Evolutionary conservation across 2,113 vertebrate species (phyloP), one percentile per base, ranked within the genome.

Genomic region (Cinclus cinclus): DNA sequence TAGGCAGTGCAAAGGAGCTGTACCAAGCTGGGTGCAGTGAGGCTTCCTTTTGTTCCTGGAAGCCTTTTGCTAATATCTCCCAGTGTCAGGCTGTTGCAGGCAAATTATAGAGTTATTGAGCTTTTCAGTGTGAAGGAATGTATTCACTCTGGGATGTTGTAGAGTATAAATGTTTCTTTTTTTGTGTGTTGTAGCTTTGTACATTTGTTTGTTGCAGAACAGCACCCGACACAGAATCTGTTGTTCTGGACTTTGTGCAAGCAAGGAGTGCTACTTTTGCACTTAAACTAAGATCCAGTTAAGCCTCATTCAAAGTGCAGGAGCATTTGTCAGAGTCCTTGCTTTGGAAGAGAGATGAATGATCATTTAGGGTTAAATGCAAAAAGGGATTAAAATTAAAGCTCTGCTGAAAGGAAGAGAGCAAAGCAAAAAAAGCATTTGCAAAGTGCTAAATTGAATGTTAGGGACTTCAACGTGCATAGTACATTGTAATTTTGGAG

Each of bases 401-500:
- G 22, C 18, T 44, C 6, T 6, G 1, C 63, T 69, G 60, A 95
- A 84, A 67, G 68, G 33, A 81, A 44, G 21, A 67, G 7, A 62
- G 49, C 8, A 90, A 81, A 79, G 25, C 44, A 71, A 87, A 86
- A 35, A 50, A 65, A 53, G 35, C 31, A 41, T 20, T 58, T 41
- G n/a, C 44, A 30, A 83, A 89, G 10, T 39, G 28, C 71, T 42
- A 41, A 86, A 78, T 83, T 46, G 20, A 52, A 58, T 25, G 39
- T 87, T 83, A 30, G 1, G 9, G 33, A 28, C 28, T 73, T 53
- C 15, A 21, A 21, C 44, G n/a, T 39, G 30, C 17, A 27, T 31
- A 21, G 33, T 63, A 42, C 35, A 4, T 47, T 69, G 37, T 83
- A 92, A 94, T 95, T 91, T 75, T 81, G 65, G 63, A 86, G 30